Evolutionary conservation across 2,888 invertebrate genomes (phyloP), one percentile per base, ranked within the genome.

Genomic region (Eristalinus sepulchralis): DNA sequence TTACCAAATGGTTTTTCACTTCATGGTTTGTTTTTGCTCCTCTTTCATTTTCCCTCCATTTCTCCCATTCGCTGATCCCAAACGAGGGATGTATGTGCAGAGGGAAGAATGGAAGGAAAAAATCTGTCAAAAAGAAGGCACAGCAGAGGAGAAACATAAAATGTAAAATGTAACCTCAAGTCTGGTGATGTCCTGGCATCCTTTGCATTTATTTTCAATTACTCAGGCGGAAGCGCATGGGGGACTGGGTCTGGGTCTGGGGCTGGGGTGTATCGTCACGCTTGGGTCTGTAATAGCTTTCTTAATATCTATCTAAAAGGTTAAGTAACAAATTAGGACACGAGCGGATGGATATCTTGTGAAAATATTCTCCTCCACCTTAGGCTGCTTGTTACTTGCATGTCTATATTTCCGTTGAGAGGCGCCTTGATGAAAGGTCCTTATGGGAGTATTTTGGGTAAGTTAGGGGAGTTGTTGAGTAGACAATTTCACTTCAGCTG

Each of bases 151-250:
- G n/a, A 39, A 36, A 33, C 20, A 31, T 59, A 57, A 27, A 34
- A 53, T 57, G 6, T 66, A 77, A 66, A 83, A 78, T 64, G 64
- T 60, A 83, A 79, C 83, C 83, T 68, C 83, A 79, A 79, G 79
- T 75, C 73, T 79, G 57, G 31, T 78, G 78, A 78, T 83, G 72
- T 78, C 62, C 59, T 64, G 11, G 70, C 53, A 71, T 73, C 31
- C 63, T 55, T 63, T 67, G 64, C 73, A 79, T 68, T 75, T 64
- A 75, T 83, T 79, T 75, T 75, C 83, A 83, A 75, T 83, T 79
- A 73, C 72, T 83, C 73, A 68, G 59, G 72, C 36, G 73, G 59
- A 76, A 67, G 66, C 57, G 57, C 10, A 57, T 24, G 57, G 13
- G 57, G 11, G n/a, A n/a, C 39, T 2, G 39, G n/a, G n/a, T 27